Conservation (phyloP, 1,140 invertebrate species). For the Elymnias hypermnestra region DNA sequence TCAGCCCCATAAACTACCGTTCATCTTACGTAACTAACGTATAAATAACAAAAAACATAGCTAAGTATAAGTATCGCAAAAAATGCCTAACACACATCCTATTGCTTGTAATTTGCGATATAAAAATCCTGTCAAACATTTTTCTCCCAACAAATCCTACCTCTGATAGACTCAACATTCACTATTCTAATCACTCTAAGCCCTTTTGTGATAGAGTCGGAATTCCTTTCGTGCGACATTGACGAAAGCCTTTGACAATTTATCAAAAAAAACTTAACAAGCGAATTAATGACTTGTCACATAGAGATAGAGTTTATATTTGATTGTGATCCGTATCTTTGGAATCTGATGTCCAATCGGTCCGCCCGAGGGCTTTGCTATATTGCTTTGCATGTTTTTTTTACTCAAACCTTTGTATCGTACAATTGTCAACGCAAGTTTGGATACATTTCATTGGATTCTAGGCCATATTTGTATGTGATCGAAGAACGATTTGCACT, state of each 20-base stretch:
- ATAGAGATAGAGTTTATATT: slow-evolving; percentile 20
- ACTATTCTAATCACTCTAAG: slow-evolving; percentile 4
- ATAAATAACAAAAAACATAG: no score
- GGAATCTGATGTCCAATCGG: slow-evolving; percentile 37
- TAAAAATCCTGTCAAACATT: slow-evolving; percentile 13
- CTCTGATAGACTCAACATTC: slow-evolving; percentile 5
- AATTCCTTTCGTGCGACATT: slow-evolving; percentile 1
- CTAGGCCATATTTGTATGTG: no score
- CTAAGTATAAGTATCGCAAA: no score
- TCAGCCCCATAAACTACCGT: no score
- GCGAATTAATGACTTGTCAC: not conserved
- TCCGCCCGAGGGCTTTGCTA: slow-evolving; percentile 37
- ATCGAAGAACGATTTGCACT: no score
- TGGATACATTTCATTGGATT: not conserved
- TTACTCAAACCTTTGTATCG: slow-evolving; percentile 25
- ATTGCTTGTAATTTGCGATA: slow-evolving; percentile 5
- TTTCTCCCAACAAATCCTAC: slow-evolving; percentile 4
- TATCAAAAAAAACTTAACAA: not conserved
- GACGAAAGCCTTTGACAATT: slow-evolving; percentile 7
- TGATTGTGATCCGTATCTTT: slow-evolving; percentile 20
- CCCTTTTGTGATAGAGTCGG: slow-evolving; percentile 6
- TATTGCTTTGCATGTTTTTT: slow-evolving; percentile 45
- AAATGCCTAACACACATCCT: not conserved
- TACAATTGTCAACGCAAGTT: slow-evolving; percentile 7
- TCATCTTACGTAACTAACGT: no score